Percentiles rank a stretch among this genome's conserved stretches.
These are phyloP conservation scores for Hemicrepidius hirtus DNA, from an alignment of 2,888 invertebrate genomes.

Conservation along the genomic window DNA sequence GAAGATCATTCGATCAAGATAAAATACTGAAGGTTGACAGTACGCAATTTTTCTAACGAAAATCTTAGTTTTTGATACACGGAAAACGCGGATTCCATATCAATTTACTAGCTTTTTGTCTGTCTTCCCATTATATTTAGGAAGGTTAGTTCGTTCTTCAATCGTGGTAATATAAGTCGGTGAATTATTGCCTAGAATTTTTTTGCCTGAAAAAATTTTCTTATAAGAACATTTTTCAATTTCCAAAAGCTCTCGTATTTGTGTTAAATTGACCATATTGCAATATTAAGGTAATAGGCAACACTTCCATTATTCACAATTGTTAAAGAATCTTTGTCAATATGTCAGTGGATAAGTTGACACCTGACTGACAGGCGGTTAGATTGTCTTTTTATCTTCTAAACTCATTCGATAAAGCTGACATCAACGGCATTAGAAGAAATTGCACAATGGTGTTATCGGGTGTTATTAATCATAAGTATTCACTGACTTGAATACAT, in stretches of 20 bases:
- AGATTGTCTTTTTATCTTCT: slow-evolving; percentile 41
- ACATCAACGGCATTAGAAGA: slow-evolving; percentile 31
- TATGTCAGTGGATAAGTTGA: slow-evolving; percentile 36
- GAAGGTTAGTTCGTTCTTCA: background rate
- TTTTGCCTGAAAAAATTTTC: too few species aligned
- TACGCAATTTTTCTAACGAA: slow-evolving; percentile 15
- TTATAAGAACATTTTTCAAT: background rate
- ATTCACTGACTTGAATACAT: background rate
- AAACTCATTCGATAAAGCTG: slow-evolving; percentile 37
- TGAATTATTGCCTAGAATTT: background rate
- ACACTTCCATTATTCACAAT: slow-evolving; percentile 31
- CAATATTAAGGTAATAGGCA: slow-evolving; percentile 19
- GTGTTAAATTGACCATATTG: slow-evolving; percentile 9
- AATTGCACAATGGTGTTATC: slow-evolving; percentile 17
- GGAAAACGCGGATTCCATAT: slow-evolving; percentile 1
- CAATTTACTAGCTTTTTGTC: slow-evolving; percentile 26
- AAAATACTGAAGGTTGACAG: slow-evolving; percentile 14
- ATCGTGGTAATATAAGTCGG: background rate
- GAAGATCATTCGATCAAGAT: slow-evolving; percentile 10
- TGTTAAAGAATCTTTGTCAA: slow-evolving; percentile 36
- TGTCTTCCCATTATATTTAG: background rate
- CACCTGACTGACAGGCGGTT: slow-evolving; percentile 32
- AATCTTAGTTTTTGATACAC: slow-evolving; percentile 10
- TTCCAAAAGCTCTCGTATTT: background rate
- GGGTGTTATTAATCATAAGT: slow-evolving; percentile 5